Base-by-base conservation (phyloP, 1,140 invertebrate genomes). In the Ceratina australensis region DNA sequence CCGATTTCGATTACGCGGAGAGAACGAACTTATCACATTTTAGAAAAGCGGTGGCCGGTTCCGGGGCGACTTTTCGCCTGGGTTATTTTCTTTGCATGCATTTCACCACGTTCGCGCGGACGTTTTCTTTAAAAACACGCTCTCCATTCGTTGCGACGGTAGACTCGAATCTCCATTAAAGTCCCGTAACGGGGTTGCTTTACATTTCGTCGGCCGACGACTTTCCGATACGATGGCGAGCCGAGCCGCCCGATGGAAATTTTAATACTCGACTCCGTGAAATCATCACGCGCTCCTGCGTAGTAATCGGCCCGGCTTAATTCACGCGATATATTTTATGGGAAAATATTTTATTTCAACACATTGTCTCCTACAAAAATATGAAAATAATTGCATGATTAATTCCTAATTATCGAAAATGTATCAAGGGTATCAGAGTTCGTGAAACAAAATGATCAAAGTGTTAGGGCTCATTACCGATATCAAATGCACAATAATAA, bases 181-280 rank as follows among this genome's bases (percentile, higher is more conserved):
- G 16, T 22, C 68, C 64, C 66, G 66, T 72, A 68, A 82, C 68
- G 33, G 72, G 56, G 65, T 72, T 65, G 16, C 54, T 54, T 74
- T 79, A 18, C 65, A 50, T 73, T 59, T 66, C 66, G 65, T 73
- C 57, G 22, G 2, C 20, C 57, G 54, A 59, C 68, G 49, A 78
- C 33, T 73, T 76, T 54, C 52, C 13, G 15, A n/a, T 18, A 13
- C 42, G 24, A 28, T 18, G 24, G 4, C 13, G 28, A 47, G 28
- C 20, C 52, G 57, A 56, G 24, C 33, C 42, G n/a, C 50, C n/a
- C 59, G 65, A 79, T 71, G 71, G 61, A 83, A 83, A 79, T 67
- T 75, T 10, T 72, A 74, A 81, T 79, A 80, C 72, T 52, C 61
- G 26, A 18, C 18, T 50, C 18, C 26, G 52, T 72, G 65, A 56